Evolutionary conservation across 2,888 invertebrate genomes (phyloP).

Genomic region (Teinopalpus imperialis): DNA sequence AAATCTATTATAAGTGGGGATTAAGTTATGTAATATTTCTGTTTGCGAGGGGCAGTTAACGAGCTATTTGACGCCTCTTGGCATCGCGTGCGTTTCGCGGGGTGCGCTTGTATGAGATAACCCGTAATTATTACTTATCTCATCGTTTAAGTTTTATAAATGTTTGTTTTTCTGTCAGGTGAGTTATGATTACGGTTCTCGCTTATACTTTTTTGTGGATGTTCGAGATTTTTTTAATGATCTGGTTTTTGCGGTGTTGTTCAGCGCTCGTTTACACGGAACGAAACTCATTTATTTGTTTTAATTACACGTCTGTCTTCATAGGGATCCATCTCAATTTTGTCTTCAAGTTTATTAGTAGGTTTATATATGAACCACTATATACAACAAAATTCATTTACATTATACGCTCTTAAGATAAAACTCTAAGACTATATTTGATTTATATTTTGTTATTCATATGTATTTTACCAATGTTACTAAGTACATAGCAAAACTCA

Average conservation of each 20-base stretch:
- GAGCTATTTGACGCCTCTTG: conserved; percentile 74
- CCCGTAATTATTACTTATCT: conserved; percentile 28
- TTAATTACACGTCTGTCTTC: conserved; percentile 28
- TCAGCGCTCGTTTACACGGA: conserved; percentile 9
- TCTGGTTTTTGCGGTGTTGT: not conserved
- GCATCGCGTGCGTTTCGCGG: conserved; percentile 63
- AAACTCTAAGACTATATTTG: too few species aligned
- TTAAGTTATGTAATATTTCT: conserved; percentile 80
- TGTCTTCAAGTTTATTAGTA: conserved; percentile 31
- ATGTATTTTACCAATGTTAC: too few species aligned
- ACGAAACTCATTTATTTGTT: conserved; percentile 27
- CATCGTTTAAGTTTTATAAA: conserved; percentile 40
- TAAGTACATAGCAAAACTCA: too few species aligned
- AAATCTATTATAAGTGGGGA: conserved; percentile 77
- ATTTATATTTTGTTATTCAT: too few species aligned
- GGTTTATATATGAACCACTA: too few species aligned
- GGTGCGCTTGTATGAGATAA: conserved; percentile 43
- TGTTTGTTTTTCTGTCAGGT: conserved; percentile 71
- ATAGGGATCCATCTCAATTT: conserved; percentile 40
- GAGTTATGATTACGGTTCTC: conserved; percentile 45
- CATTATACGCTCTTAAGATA: too few species aligned
- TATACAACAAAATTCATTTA: too few species aligned
- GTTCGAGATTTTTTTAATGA: not conserved
- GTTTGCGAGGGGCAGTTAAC: conserved; percentile 74
- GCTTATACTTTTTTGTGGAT: not conserved